Evolutionary conservation across 2,113 vertebrate genomes (phyloP).

Genomic region (Psettodes erumei): DNA sequence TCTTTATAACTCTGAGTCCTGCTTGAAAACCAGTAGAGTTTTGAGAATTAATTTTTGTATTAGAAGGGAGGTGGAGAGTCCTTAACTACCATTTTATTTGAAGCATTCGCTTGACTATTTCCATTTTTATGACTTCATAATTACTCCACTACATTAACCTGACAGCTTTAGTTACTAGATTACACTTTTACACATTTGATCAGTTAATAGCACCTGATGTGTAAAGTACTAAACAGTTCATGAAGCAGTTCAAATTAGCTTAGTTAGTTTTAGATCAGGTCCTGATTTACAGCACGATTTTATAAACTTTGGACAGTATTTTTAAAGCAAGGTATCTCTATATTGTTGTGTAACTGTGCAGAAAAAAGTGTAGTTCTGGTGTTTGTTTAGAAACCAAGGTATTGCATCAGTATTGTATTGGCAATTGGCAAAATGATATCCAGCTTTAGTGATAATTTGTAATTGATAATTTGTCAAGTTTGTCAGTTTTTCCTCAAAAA

Average conservation of each 20-base stretch:
- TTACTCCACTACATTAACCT: neutral
- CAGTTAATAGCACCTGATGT: neutral
- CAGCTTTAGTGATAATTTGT: too few relatives aligned
- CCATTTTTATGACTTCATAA: neutral
- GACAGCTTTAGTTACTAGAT: neutral
- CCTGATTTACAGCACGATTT: neutral
- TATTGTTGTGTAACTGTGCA: neutral
- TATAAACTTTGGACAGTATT: neutral
- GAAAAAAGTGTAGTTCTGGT: neutral
- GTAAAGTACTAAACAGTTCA: neutral
- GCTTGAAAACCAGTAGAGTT: neutral
- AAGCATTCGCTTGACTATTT: neutral
- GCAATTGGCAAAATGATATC: too few relatives aligned
- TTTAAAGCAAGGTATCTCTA: neutral
- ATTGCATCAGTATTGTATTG: too few relatives aligned
- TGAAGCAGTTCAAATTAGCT: neutral
- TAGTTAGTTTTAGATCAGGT: neutral
- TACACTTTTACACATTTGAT: neutral
- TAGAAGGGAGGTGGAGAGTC: neutral
- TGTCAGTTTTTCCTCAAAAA: neutral
- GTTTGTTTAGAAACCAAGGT: neutral
- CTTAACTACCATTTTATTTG: neutral
- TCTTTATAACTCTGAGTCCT: neutral
- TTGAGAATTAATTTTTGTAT: neutral
- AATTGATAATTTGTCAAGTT: too few relatives aligned